Evolutionary conservation across 1,140 invertebrate genomes (phyloP).

Genomic region (Apis cerana): DNA sequence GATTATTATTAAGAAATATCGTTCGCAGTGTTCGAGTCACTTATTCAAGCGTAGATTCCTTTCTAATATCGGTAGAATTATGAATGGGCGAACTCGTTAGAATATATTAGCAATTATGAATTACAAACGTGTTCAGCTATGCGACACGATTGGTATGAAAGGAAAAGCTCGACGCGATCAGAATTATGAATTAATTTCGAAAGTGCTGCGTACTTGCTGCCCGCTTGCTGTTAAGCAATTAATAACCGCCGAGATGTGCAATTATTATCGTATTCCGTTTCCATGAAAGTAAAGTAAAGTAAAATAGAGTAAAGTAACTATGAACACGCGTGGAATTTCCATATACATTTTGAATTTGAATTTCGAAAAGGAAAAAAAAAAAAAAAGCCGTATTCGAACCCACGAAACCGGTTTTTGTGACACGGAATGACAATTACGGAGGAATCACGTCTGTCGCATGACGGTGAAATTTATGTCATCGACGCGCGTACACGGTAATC

Average conservation of each 20-base stretch:
- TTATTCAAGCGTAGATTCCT: background rate
- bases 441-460: no score
- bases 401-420: slow-evolving; percentile 4
- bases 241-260: background rate
- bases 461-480: background rate
- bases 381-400: background rate
- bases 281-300: no score
- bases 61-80: background rate
- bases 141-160: background rate
- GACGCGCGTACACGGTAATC: no score
- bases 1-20: no score
- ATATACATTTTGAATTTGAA: background rate
- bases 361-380: no score
- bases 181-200: slow-evolving; percentile 36
- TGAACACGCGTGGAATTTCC: background rate
- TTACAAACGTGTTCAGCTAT: background rate
- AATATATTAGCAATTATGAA: slow-evolving; percentile 2
- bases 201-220: background rate
- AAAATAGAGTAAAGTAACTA: background rate
- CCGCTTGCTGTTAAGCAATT: background rate
- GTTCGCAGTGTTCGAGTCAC: no score
- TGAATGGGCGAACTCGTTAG: background rate
- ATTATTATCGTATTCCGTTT: background rate
- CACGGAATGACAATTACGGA: background rate
- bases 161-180: slow-evolving; percentile 1